Conservation (phyloP, 2,113 vertebrate species). For the Sardina pilchardus region DNA sequence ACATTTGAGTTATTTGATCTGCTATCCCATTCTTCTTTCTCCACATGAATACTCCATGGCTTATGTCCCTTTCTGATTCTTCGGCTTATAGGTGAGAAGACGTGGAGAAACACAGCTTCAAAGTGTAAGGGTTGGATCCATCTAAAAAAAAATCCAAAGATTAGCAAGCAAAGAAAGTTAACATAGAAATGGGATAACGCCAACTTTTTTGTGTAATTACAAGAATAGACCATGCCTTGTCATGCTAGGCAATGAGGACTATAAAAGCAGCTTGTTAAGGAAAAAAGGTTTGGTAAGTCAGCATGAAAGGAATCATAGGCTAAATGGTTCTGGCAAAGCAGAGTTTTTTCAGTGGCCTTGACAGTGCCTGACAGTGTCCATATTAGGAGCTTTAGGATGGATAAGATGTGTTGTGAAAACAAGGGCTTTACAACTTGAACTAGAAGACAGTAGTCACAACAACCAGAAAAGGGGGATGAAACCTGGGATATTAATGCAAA, state of each 20-base stretch:
- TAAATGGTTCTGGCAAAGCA: neutral
- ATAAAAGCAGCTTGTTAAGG: neutral
- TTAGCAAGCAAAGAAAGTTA: conserved; percentile 17
- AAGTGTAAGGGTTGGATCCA: conserved; percentile 95
- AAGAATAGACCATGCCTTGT: neutral
- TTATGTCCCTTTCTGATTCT: conserved; percentile 7
- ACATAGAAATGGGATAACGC: neutral
- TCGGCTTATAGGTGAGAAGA: conserved; percentile 88
- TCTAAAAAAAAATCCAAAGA: conserved; percentile 73
- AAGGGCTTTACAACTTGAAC: too few species aligned
- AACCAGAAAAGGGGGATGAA: neutral
- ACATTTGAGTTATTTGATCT: neutral
- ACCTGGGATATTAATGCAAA: neutral
- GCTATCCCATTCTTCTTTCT: neutral
- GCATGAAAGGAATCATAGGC: neutral
- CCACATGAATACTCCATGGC: neutral
- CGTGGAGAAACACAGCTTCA: conserved; percentile 98
- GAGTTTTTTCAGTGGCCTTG: neutral
- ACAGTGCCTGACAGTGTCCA: neutral
- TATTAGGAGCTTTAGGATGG: neutral
- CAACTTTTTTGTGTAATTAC: neutral
- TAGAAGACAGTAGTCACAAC: neutral
- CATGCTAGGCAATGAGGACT: neutral
- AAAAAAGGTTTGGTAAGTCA: neutral
- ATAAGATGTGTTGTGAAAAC: neutral